These are phyloP conservation scores for Pristionchus maxplancki DNA, from an alignment of 2,888 invertebrate species.

Conservation along the genomic window DNA sequence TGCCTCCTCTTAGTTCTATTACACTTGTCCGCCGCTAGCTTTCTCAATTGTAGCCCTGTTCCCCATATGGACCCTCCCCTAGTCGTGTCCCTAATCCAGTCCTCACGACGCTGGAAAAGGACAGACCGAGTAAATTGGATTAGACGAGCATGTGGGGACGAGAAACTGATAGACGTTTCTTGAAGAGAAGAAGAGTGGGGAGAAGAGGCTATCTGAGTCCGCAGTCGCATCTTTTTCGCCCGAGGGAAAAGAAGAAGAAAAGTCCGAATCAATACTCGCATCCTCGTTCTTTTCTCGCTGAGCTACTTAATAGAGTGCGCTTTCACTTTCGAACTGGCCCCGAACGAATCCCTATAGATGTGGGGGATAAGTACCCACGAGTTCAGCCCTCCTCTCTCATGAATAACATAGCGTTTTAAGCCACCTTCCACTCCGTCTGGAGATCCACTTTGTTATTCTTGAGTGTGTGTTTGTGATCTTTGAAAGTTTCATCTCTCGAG, in stretches of 20 bases:
- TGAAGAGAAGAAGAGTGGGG: not conserved
- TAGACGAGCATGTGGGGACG: not conserved
- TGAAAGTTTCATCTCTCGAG: constrained; percentile 19
- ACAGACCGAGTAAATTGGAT: constrained; percentile 34
- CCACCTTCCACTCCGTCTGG: not conserved
- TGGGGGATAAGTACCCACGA: not conserved
- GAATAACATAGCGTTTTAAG: not conserved
- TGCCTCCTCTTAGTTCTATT: constrained; percentile 26
- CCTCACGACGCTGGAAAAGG: not conserved
- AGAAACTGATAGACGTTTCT: constrained; percentile 36
- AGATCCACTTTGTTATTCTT: not conserved
- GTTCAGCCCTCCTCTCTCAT: not conserved
- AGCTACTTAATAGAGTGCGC: constrained; percentile 32
- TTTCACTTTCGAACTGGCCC: constrained; percentile 23
- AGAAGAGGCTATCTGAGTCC: not conserved
- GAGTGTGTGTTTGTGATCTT: not conserved
- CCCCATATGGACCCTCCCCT: not conserved
- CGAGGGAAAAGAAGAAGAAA: not conserved
- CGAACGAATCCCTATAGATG: not conserved
- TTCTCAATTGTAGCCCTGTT: constrained; percentile 6
- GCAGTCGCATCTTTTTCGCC: not conserved
- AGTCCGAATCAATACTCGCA: not conserved
- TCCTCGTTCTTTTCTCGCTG: not conserved
- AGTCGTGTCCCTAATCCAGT: not conserved
- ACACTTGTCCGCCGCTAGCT: constrained; percentile 8